Base-by-base conservation (phyloP, 2,113 vertebrate species). In the Megalops atlanticus region DNA sequence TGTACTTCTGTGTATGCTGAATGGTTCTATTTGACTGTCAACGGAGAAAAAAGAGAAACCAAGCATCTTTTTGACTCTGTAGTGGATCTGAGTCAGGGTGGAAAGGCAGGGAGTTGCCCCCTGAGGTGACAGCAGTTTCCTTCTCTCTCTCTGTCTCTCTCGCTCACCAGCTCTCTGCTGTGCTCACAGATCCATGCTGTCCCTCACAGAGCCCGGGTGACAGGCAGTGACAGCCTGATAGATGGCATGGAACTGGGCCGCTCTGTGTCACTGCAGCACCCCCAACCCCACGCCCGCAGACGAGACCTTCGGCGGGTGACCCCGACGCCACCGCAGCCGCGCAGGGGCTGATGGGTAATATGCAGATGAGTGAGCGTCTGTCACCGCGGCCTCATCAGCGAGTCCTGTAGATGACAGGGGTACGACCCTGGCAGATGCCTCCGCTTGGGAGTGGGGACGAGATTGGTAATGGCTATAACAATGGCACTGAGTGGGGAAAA, bases 151-250 rank as follows among this genome's bases (percentile, higher is more conserved):
- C n/a, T n/a, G n/a, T n/a, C n/a, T n/a, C n/a, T n/a, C n/a, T n/a
- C n/a, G n/a, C n/a, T n/a, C n/a, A n/a, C n/a, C n/a, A n/a, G n/a
- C n/a, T n/a, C n/a, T n/a, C 33, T 52, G 79, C 64, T 81, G 81
- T 86, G 86, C 92, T 92, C 90, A 92, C 90, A 90, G 90, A 89
- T 90, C 85, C 3, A 84, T 83, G 86, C 85, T 69, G n/a, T 89
- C 78, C 89, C 84, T 87, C 80, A 79, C 80, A 84, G 85, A 85
- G 88, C 82, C 80, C 84, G 0, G 43, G 80, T 81, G 64, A 86
- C 86, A 84, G 88, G 83, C 84, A 88, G 86, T 84, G 90, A 90
- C 90, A 86, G 86, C 81, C 88, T 91, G 92, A 92, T 89, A 84
- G 90, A 92, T 89, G 89, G 89, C 80, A 85, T 87, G 90, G 89